Conservation (phyloP, 2,797 vertebrate species). For the Eleutherodactylus coqui region DNA sequence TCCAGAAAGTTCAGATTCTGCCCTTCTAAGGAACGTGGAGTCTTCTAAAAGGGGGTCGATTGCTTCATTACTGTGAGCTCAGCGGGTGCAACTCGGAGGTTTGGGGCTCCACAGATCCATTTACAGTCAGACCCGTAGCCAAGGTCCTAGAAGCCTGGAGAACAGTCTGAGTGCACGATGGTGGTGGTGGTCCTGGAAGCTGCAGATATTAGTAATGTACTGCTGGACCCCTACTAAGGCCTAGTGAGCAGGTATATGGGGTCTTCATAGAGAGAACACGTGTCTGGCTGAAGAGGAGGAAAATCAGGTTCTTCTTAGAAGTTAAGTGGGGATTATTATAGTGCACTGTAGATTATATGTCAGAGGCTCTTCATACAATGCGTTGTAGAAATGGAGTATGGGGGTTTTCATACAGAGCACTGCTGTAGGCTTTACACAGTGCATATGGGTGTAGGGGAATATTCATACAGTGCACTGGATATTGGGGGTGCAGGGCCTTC, state of each 20-base stretch:
- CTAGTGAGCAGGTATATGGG: not conserved
- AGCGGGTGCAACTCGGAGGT: too few species aligned
- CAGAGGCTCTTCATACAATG: slow-evolving; percentile 63
- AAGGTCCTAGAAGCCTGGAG: not conserved
- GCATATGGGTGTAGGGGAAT: too few species aligned
- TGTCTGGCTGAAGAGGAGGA: not conserved
- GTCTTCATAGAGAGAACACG: not conserved
- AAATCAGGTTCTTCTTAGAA: not conserved
- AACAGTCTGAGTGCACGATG: not conserved
- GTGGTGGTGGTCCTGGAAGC: not conserved
- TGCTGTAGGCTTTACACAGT: too few species aligned
- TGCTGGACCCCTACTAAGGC: not conserved
- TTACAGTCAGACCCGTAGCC: not conserved
- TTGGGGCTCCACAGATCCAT: too few species aligned
- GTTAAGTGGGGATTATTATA: slow-evolving; percentile 73
- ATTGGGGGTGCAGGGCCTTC: not conserved
- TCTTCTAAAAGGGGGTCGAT: slow-evolving; percentile 75
- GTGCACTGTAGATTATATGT: slow-evolving; percentile 80
- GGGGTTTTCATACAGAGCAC: not conserved
- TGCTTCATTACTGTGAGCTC: slow-evolving; percentile 35
- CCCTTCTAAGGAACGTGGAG: not conserved
- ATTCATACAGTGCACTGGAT: not conserved
- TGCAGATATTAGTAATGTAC: not conserved
- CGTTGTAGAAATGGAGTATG: not conserved
- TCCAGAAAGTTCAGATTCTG: not conserved